A percentile compares a stretch with the other conserved stretches of the same genome.
Evolutionary conservation across 2,113 vertebrate species (phyloP).

Genomic region (Hemichromis elongatus): DNA sequence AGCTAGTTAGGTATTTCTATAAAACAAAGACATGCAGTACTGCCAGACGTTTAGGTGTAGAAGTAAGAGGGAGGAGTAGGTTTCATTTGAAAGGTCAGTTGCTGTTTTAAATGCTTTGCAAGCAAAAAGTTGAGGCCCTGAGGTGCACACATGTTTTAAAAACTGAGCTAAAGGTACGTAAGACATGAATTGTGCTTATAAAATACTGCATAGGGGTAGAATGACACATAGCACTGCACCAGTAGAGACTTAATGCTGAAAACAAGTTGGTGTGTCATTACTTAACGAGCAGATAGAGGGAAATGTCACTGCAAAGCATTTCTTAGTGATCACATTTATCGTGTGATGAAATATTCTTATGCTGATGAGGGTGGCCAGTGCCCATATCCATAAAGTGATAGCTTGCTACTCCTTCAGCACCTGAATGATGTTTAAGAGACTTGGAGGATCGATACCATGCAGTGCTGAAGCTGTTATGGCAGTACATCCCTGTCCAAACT

Average conservation of each 20-base stretch:
- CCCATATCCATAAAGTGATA: background rate
- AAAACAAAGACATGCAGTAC: too few species aligned
- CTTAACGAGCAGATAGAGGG: background rate
- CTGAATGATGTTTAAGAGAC: background rate
- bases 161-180: rapidly evolving
- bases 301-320: background rate
- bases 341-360: background rate
- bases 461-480: background rate
- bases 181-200: background rate
- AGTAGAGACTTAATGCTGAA: background rate
- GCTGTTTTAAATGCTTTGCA: background rate
- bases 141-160: rapidly evolving
- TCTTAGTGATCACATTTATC: rapidly evolving
- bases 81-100: background rate
- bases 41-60: background rate
- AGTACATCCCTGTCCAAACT: background rate
- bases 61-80: background rate
- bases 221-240: background rate
- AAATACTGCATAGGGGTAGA: rapidly evolving
- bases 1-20: too few species aligned
- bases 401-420: background rate
- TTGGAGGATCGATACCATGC: background rate
- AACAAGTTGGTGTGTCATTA: background rate
- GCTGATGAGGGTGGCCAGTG: rapidly evolving
- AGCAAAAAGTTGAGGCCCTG: background rate